Evolutionary conservation across 2,113 vertebrate genomes (phyloP).

Genomic region (Dipodomys stephensi): DNA sequence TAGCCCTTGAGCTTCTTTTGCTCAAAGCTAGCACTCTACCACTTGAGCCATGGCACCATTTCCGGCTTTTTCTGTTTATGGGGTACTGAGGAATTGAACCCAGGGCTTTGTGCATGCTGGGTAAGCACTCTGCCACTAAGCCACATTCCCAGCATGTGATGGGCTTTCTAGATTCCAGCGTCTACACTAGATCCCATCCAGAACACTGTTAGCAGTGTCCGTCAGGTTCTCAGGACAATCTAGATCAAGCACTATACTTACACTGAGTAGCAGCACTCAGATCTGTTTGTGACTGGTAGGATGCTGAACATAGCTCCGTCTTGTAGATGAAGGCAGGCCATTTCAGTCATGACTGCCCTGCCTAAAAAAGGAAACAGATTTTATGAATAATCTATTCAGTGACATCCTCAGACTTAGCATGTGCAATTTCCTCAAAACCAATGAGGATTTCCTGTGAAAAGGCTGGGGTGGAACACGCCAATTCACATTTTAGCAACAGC

Average conservation of each 20-base stretch:
- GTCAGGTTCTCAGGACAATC: background rate
- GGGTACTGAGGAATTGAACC: too few species aligned
- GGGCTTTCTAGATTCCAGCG: background rate
- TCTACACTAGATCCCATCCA: background rate
- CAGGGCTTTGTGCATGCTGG: too few species aligned
- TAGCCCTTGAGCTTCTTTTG: too few species aligned
- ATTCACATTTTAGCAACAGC: conserved; percentile 68
- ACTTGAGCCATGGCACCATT: too few species aligned
- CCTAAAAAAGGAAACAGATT: background rate
- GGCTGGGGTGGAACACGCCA: conserved; percentile 64
- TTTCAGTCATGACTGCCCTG: background rate
- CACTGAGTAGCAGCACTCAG: background rate
- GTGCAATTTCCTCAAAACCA: conserved; percentile 69
- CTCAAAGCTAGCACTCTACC: too few species aligned
- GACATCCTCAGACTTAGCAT: conserved; percentile 58
- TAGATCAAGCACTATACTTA: too few species aligned
- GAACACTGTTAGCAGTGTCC: background rate
- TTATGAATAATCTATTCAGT: conserved; percentile 41
- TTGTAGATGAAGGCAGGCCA: background rate
- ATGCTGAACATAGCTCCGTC: too few species aligned
- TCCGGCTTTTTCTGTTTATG: too few species aligned
- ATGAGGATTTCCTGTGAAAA: conserved; percentile 67
- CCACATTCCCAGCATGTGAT: too few species aligned
- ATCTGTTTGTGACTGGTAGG: background rate
- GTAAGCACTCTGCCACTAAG: too few species aligned